A percentile compares a stretch with the other conserved stretches of the same genome.
phyloP scores from a whole-genome alignment of 2,888 invertebrate genomes.

The Trichacis sp. region DNA sequence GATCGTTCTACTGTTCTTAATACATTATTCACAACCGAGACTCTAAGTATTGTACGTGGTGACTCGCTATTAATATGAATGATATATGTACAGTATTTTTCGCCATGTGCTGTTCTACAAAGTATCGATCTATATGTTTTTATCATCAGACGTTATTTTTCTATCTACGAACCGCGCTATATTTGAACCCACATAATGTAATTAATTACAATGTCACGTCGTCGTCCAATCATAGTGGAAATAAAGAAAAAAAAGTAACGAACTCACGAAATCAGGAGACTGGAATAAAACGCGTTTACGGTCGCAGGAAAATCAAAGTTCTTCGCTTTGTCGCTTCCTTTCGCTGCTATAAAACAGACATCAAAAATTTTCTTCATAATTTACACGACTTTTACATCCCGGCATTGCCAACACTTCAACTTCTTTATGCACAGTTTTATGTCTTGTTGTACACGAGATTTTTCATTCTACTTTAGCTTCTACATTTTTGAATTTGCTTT shows the following conservation, averaged over 20 bases:
- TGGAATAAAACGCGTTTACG: slow-evolving; percentile 61
- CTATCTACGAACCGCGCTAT: background rate
- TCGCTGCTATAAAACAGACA: slow-evolving; percentile 22
- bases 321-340: slow-evolving; percentile 22
- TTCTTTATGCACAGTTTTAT: slow-evolving; percentile 1
- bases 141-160: slow-evolving; percentile 2
- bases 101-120: slow-evolving; percentile 14
- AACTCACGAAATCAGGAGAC: slow-evolving; percentile 40
- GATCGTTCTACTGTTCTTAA: slow-evolving; percentile 25
- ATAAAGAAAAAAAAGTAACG: slow-evolving; percentile 44
- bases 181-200: background rate
- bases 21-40: slow-evolving; percentile 18
- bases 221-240: no score
- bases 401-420: no score
- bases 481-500: background rate
- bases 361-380: slow-evolving; percentile 25
- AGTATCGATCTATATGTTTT: slow-evolving; percentile 23
- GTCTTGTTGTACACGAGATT: background rate
- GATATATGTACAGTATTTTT: slow-evolving; percentile 25
- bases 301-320: slow-evolving; percentile 47
- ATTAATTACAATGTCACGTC: slow-evolving; percentile 9
- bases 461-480: background rate
- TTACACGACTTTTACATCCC: background rate
- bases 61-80: slow-evolving; percentile 33
- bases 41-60: slow-evolving; percentile 33